Evolutionary conservation across 2,888 invertebrate genomes (phyloP), one percentile per base, ranked within the genome.

Genomic region (Scaptomyza polygonia): DNA sequence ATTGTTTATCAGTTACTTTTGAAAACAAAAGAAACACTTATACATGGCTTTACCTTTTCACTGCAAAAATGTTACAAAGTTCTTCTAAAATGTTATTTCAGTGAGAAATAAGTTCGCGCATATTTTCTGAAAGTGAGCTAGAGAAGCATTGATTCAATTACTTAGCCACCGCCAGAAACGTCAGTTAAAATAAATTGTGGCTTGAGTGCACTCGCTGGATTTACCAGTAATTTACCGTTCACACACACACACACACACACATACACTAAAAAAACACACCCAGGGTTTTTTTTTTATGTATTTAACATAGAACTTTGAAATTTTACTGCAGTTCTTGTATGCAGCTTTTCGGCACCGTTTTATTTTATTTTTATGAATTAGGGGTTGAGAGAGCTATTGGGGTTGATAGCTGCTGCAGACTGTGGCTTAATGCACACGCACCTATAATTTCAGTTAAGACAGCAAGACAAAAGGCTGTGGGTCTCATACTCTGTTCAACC

Each of bases 191-290:
- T 77, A 72, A 77, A 77, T 77, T 72, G 61, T 58, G 53, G 68
- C 68, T 67, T 64, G 68, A 76, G 77, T 72, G 77, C 79, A 76
- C 72, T 67, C 48, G 51, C 72, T 72, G 79, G 77, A 76, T 79
- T 77, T 77, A 57, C 68, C 62, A 65, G 77, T 76, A 77, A 77
- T 76, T 77, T 77, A 76, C 61, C 64, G 77, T 52, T 40, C 57
- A 51, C 18, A 40, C 7, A 43, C 27, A 49, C 16, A 27, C 16
- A 40, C 27, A 14, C 40, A 16, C 5, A 39, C 34, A 45, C 36
- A 39, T 30, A 45, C 36, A 18, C 45, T 9, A 44, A 11, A 36
- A 32, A 54, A 29, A 6, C 57, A 54, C 40, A 56, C 57, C 21
- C 54, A 43, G 43, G 58, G 51, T 34, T 67, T 49, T 71, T 67